Evolutionary conservation across 92 coral and sea anemone genomes (phyloP), one percentile per base, ranked within the genome.

Genomic region (Heteractis magnifica): DNA sequence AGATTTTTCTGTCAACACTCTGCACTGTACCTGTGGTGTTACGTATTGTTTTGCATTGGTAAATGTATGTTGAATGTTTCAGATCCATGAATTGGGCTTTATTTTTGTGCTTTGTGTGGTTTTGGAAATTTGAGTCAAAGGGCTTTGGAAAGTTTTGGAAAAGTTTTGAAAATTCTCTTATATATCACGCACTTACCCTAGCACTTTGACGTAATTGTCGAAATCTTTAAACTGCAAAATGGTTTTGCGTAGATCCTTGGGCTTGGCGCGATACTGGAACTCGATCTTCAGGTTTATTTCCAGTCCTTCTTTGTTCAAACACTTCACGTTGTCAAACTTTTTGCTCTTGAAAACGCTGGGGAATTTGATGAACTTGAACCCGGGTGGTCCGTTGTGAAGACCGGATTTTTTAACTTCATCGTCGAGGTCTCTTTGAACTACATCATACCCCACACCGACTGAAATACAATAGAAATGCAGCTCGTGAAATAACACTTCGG

Each of bases 241-340:
- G 74, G 86, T 81, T 18, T 86, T 87, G 15, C 84, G 80, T 64
- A 94, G 85, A 80, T 92, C 70, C 72, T 92, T 89, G 0, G 98
- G 94, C 52, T 90, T 84, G 51, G 90, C 98, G 0, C 98, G 91
- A 72, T 94, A 92, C 86, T 94, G 98, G 75, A 94, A 94, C 76
- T 92, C 94, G 9, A 90, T 78, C 18, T 79, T 71, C 65, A 91
- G 79, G 15, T 78, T 86, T 72, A 93, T 93, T 77, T 91, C 97
- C 51, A 93, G 83, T 4, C 97, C 97, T 49, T 93, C 97, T 64
- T 89, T 89, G 81, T 93, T 93, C 18, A 93, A 91, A 77, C 97
- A 93, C 8, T 72, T 74, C 53, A 90, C 90, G 19, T 83, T 83
- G 59, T 50, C 72, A 81, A 91, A 93, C 60, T 81, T 71, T 26